Base-by-base conservation (phyloP, 1,140 invertebrate genomes). In the Propsilocerus akamusi region DNA sequence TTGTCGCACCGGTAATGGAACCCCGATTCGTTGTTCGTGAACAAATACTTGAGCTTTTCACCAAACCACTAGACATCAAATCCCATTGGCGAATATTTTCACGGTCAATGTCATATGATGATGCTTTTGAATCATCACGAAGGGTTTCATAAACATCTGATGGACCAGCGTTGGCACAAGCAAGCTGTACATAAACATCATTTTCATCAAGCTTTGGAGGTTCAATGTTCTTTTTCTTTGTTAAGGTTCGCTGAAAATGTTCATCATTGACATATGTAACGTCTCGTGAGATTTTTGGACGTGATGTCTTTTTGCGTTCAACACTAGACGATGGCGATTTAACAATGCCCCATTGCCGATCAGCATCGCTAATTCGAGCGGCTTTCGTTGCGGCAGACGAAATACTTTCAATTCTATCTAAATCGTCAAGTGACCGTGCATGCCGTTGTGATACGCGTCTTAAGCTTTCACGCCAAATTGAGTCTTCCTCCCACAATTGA, bases 21-120 rank as follows among this genome's bases (percentile, higher is more conserved):
- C 28, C 34, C 34, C 22, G n/a, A n/a, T 41, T 41, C 22, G 34
- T 41, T 41, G 34, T 5, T 17, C 34, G 12, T 41, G 34, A 41
- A 8, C 34, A 14, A 10, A 41, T 41, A 20, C 34, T 41, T 58
- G 46, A 63, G 49, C 64, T 66, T 59, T 73, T 75, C 71, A 72
- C 69, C 49, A 73, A 60, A 54, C 71, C 83, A 70, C 83, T 86
- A 37, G 84, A 88, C 75, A 87, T 74, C 52, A 86, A 73, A 67
- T 89, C 85, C 85, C 85, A 88, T 59, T 88, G 85, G 26, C 85
- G 72, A 54, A 88, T 72, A 54, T 83, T 86, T 67, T 88, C 85
- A 56, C 84, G 76, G 68, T 88, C 85, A 55, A 86, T 77, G 61
- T 84, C 82, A 70, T 77, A 76, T 48, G 71, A 71, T 51, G 60